phyloP scores from a whole-genome alignment of 2,888 invertebrate species.

The Latrodectus elegans region DNA sequence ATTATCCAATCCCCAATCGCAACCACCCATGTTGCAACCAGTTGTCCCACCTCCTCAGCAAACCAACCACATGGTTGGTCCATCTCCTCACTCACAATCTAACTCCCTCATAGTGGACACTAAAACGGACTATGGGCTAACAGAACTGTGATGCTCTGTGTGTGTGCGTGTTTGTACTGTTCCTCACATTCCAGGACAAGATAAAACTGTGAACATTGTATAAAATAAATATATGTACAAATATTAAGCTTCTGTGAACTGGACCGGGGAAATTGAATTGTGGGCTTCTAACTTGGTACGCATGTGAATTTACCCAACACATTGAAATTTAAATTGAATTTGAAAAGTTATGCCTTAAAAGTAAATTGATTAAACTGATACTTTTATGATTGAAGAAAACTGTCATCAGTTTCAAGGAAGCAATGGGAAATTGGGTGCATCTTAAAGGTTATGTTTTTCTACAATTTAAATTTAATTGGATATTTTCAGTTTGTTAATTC shows the following conservation, averaged over 20 bases:
- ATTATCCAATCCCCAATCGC: constrained; percentile 64
- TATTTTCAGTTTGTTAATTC: not conserved
- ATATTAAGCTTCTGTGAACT: constrained; percentile 53
- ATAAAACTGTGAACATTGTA: constrained; percentile 27
- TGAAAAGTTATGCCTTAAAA: constrained; percentile 62
- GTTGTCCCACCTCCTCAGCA: constrained; percentile 58
- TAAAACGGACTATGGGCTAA: constrained; percentile 69
- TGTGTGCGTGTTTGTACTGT: constrained; percentile 53
- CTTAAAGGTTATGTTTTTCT: constrained; percentile 22
- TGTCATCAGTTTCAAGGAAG: not conserved
- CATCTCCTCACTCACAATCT: constrained; percentile 64
- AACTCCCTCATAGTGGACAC: constrained; percentile 63
- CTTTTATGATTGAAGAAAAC: not conserved
- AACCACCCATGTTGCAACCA: constrained; percentile 63
- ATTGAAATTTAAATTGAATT: constrained; percentile 37
- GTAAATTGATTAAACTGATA: constrained; percentile 31
- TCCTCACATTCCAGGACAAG: constrained; percentile 64
- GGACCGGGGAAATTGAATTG: not conserved
- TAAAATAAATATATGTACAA: constrained; percentile 61
- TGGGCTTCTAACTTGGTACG: not conserved
- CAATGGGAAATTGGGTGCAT: constrained; percentile 30
- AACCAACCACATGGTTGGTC: constrained; percentile 62
- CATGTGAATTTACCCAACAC: not conserved
- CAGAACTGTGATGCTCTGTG: constrained; percentile 68
- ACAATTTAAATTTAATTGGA: not conserved